phyloP scores from a whole-genome alignment of 2,113 vertebrate genomes.

The Thymallus thymallus region DNA sequence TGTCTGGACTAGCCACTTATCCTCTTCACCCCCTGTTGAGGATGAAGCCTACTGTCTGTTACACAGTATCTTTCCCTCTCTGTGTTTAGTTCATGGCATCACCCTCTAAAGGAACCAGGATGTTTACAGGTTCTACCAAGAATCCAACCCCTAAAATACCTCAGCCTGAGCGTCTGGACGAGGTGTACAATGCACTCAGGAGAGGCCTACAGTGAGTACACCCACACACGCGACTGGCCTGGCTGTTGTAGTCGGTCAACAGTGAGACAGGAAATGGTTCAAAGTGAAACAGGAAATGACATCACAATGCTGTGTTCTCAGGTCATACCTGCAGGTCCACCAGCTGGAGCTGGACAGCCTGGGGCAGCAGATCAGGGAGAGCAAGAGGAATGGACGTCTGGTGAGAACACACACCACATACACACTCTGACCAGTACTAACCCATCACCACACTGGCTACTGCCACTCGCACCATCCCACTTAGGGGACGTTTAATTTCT shows the following conservation, averaged over 20 bases:
- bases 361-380: constrained; percentile 71
- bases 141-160: constrained; percentile 68
- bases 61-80: constrained; percentile 1
- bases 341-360: constrained; percentile 72
- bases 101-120: constrained; percentile 71
- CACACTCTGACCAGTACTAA: constrained; percentile 40
- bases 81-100: constrained; percentile 52
- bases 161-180: constrained; percentile 72
- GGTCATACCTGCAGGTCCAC: constrained; percentile 73
- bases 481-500: no score
- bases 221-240: constrained; percentile 10
- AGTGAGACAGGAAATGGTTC: constrained; percentile 10
- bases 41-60: neutral
- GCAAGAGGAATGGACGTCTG: constrained; percentile 70
- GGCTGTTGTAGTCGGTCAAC: constrained; percentile 21
- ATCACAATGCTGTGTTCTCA: constrained; percentile 28
- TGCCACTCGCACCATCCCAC: no score
- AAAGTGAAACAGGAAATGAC: constrained; percentile 8
- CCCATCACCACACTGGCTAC: constrained; percentile 1
- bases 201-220: constrained; percentile 71
- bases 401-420: constrained; percentile 47
- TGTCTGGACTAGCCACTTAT: neutral
- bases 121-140: constrained; percentile 75
- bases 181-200: constrained; percentile 68
- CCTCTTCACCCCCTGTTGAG: no score